Percentiles rank a stretch among this genome's conserved stretches.
Evolutionary conservation across 2,797 vertebrate species (phyloP).

Genomic region (Peromyscus nudipes): DNA sequence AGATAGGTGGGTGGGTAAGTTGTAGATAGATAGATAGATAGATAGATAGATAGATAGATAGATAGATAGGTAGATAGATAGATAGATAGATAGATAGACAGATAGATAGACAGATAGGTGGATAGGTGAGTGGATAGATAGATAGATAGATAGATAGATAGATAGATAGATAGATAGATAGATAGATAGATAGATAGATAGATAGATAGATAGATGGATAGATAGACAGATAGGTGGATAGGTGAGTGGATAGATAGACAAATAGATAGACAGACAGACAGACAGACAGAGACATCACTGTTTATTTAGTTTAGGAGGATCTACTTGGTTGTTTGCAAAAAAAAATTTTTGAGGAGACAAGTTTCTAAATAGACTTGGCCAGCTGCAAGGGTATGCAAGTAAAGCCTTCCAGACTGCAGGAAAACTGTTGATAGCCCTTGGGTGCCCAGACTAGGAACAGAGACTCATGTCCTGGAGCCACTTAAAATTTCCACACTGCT

Average conservation of each 20-base stretch:
- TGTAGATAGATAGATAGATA: no score
- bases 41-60: no score
- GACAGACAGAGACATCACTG: not conserved
- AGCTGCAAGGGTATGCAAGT: not conserved
- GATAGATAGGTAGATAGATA: no score
- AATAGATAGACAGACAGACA: not conserved
- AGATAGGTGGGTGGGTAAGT: no score
- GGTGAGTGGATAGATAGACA: no score
- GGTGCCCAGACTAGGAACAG: not conserved
- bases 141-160: not conserved
- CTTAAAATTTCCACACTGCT: not conserved
- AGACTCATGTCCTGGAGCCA: not conserved
- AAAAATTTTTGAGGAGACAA: not conserved
- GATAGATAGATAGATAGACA: no score
- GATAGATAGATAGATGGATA: no score
- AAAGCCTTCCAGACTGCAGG: not conserved
- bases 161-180: not conserved
- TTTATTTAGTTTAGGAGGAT: not conserved
- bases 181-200: not conserved
- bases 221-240: no score
- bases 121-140: not conserved
- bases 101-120: no score
- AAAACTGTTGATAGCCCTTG: not conserved
- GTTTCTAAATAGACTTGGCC: not conserved
- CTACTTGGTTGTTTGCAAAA: not conserved